Evolutionary conservation across 2,113 vertebrate species (phyloP), one percentile per base, ranked within the genome.

Genomic region (Turnix velox): DNA sequence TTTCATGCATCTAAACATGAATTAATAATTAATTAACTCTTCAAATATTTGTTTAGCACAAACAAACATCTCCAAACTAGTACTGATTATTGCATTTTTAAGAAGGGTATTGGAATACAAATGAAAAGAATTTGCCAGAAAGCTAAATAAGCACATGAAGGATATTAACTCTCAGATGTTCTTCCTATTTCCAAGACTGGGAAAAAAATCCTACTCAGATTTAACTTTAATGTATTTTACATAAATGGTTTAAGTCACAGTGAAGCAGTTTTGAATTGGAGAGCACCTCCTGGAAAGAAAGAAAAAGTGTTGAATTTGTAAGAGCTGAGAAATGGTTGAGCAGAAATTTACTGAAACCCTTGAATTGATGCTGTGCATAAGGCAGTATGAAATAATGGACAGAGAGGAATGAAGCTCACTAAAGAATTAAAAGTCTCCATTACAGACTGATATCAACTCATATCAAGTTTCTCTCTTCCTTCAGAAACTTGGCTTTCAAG

Each of bases 281-380:
- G 4, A 78, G 31, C 6, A 78, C 18, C 4, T 71, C 31, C 43
- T 11, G 23, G 61, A 87, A 76, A 62, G n/a, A 78, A 49, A 71
- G 11, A 20, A 39, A 22, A 49, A 30, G 30, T 37, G 81, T 42
- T 58, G 27, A 77, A 58, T 62, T 57, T 72, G 17, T 57, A 66
- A 45, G 6, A 67, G 25, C 39, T 73, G n/a, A 80, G 57, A 80
- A 90, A 59, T 3, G 7, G 42, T 84, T 84, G 84, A 75, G 14
- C 10, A 81, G 35, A 72, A 72, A 65, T 87, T 66, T 45, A 55
- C 35, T 57, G 46, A 88, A 84, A 88, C 18, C 27, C 39, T 6
- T 85, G 55, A 94, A 90, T 59, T 74, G 68, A 84, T 92, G 62
- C 61, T 82, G n/a, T 81, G 86, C 81, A 86, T 57, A 63, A 46